Percentiles rank a stretch among this genome's conserved stretches.
phyloP scores from a whole-genome alignment of 2,113 vertebrate species.

The Syngnathus floridae region DNA sequence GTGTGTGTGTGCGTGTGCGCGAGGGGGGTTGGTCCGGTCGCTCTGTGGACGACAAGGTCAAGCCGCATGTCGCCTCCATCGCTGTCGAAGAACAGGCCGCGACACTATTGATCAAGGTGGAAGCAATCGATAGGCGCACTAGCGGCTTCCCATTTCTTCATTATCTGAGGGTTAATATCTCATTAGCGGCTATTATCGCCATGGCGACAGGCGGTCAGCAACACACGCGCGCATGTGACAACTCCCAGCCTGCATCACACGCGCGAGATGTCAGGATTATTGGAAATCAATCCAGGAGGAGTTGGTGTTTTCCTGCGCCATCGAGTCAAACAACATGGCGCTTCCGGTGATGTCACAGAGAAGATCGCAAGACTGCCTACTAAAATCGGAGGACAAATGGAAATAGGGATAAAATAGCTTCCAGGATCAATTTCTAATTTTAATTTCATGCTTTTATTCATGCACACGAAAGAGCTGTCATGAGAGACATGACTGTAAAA shows the following conservation, averaged over 20 bases:
- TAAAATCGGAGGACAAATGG: too few relatives aligned
- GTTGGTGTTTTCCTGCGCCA: slow-evolving; percentile 43
- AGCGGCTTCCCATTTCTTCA: slow-evolving; percentile 37
- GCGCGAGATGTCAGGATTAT: slow-evolving; percentile 50
- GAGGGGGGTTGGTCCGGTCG: neutral
- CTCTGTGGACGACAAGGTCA: slow-evolving; percentile 1
- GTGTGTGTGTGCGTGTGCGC: too few relatives aligned
- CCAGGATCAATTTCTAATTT: too few relatives aligned
- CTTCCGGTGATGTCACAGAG: neutral
- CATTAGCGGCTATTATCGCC: slow-evolving; percentile 57
- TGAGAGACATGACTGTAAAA: too few relatives aligned
- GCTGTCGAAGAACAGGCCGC: slow-evolving; percentile 17
- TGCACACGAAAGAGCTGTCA: too few relatives aligned
- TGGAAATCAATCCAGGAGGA: slow-evolving; percentile 57
- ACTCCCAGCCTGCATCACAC: slow-evolving; percentile 45
- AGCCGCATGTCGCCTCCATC: slow-evolving; percentile 19
- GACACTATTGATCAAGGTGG: slow-evolving; percentile 43
- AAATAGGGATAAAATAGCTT: too few relatives aligned
- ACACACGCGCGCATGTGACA: slow-evolving; percentile 17
- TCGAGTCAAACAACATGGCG: neutral
- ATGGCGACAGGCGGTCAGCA: slow-evolving; percentile 27
- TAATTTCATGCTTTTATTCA: too few relatives aligned
- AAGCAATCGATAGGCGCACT: slow-evolving; percentile 16
- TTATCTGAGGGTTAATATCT: slow-evolving; percentile 56
- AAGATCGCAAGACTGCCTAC: too few relatives aligned